Base-by-base conservation (phyloP, 2,113 vertebrate genomes). In the Centrocercus urophasianus region DNA sequence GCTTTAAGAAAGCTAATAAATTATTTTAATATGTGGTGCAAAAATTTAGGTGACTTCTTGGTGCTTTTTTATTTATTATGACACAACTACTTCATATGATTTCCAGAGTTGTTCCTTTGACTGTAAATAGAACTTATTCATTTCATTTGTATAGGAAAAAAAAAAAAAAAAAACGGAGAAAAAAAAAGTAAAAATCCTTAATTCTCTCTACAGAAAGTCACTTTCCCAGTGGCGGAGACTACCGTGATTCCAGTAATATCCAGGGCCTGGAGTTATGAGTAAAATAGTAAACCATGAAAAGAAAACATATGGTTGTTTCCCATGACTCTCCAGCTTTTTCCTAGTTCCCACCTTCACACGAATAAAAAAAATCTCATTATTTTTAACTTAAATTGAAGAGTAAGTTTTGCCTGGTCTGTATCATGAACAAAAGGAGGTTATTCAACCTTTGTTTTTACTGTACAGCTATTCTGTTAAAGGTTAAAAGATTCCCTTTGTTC, bases 281-380 rank as follows among this genome's bases (percentile, higher is more conserved):
- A 90, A 93, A 96, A 78, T 38, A 74, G 36, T 89, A 95, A 96
- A 91, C 94, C 80, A 95, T 47, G 20, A 74, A 30, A 52, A 10
- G 22, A 89, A 88, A 82, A 83, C 65, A 74, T 71, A 57, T n/a
- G 83, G 88, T 95, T 93, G 65, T 93, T 91, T 93, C 78, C 75
- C 89, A 4, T 92, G 80, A 96, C 85, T 95, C 75, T 93, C 63
- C 75, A 83, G 42, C 30, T 86, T 95, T 86, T 88, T 81, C 40
- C 27, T 13, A 64, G 27, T 60, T 91, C 10, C 28, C 38, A 78
- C 32, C 11, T 60, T 84, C 45, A 57, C 8, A 34, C 57, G 1
- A 54, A 54, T 54, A 63, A 21, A 65, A 34, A 75, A 32, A 21
- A 22, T 59, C 19, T 59, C 5, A 6, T 4, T 43, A 8, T 14